Base-by-base conservation (phyloP, 1,140 invertebrate genomes). In the Brachionus plicatilis region DNA sequence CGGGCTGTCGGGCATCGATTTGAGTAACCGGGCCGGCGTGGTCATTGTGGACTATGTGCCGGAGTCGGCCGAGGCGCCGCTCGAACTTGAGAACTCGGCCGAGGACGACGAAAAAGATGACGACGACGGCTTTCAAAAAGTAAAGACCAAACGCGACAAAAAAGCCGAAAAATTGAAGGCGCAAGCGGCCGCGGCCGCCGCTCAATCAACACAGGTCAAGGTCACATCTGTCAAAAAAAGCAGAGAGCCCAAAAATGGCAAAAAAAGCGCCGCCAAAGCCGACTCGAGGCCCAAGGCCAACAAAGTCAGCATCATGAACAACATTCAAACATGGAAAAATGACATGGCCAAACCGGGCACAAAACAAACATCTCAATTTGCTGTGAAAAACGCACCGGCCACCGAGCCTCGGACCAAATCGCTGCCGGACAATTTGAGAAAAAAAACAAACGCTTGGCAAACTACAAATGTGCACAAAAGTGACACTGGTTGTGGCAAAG, bases 41-140 rank as follows among this genome's bases (percentile, higher is more conserved):
- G 72, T 76, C 14, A 76, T 76, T 76, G 72, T 76, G 20, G 72
- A 76, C 50, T 76, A 76, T 33, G 50, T 76, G 27, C 72, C 72
- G n/a, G 70, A 75, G 11, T 43, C 70, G 20, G 41, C 2, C 17
- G 68, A 72, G 0, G 0, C 20, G 0, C 8, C 33, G 4, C 1
- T 33, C 3, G 11, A 14, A 24, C 37, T 41, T 9, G 68, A 72
- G 1, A 72, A 72, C 43, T 76, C 72, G 24, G 20, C 72, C 8
- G 72, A 82, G 3, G 79, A 82, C 17, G 65, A 82, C 1, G 79
- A 82, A 43, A 60, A 82, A 80, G 76, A 80, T 24, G 76, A 80
- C 27, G 50, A 82, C 20, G 79, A 82, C 27, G 79, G 79, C 24
- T 82, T 82, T 82, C 79, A 82, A 68, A 43, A 68, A 65, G 79